Conservation (phyloP, 2,113 vertebrate species). For the Microtus pennsylvanicus region DNA sequence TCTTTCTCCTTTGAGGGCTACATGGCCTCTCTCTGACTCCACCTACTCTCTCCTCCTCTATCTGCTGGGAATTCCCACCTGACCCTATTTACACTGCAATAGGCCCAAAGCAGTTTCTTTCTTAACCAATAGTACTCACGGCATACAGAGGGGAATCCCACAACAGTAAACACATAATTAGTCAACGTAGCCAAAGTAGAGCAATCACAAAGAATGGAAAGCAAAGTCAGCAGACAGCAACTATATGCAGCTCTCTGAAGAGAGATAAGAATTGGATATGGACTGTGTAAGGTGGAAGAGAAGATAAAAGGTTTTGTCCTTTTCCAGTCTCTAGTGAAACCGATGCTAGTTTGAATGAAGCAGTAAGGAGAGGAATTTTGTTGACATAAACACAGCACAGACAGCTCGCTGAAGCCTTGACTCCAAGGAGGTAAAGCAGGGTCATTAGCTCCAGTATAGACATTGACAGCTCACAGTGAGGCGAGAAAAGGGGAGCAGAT, state of each 20-base stretch:
- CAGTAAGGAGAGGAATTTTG: not conserved
- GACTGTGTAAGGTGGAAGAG: not conserved
- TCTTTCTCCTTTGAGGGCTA: too few species aligned
- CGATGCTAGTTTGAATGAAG: not conserved
- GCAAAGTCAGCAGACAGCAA: not conserved
- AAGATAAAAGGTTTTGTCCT: not conserved
- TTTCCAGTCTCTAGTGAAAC: not conserved
- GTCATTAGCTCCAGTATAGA: not conserved
- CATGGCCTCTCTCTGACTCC: too few species aligned
- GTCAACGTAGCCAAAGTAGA: not conserved
- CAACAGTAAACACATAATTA: not conserved
- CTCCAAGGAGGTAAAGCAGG: not conserved
- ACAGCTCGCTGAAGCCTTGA: not conserved
- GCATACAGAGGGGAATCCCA: too few species aligned
- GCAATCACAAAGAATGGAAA: not conserved
- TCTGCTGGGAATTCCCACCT: too few species aligned
- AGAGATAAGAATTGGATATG: not conserved
- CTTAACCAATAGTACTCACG: too few species aligned
- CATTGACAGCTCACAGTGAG: not conserved
- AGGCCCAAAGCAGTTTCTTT: too few species aligned
- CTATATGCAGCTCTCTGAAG: not conserved
- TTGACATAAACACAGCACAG: not conserved
- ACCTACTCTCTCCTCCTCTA: too few species aligned
- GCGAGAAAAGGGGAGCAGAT: not conserved
- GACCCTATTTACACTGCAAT: too few species aligned